Evolutionary conservation across 2,113 vertebrate species (phyloP).

Genomic region (Dasyurus viverrinus): DNA sequence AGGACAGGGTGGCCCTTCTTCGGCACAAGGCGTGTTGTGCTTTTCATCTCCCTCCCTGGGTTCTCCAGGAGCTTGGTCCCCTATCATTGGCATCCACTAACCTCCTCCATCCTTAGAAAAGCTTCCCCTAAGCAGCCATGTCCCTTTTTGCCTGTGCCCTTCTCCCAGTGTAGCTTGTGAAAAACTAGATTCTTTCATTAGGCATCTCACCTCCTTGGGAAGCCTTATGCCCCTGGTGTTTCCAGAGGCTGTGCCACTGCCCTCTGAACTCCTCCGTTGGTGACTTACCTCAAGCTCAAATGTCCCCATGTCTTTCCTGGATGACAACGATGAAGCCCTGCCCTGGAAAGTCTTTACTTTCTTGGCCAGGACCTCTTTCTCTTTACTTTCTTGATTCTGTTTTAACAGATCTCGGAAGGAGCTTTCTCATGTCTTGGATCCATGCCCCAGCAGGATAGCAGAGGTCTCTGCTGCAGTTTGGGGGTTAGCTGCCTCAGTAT

Average conservation of each 20-base stretch:
- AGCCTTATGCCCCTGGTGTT: neutral
- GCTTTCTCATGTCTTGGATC: neutral
- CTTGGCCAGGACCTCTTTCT: neutral
- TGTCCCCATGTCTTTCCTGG: neutral
- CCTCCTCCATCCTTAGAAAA: too few relatives aligned
- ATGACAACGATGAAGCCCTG: too few relatives aligned
- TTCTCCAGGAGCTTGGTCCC: too few relatives aligned
- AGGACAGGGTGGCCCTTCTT: too few relatives aligned
- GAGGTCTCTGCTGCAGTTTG: neutral
- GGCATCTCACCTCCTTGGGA: fast-evolving
- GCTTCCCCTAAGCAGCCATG: too few relatives aligned
- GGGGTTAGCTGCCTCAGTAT: neutral
- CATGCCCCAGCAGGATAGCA: neutral
- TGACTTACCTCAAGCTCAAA: neutral
- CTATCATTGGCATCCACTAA: too few relatives aligned
- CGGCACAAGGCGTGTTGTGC: too few relatives aligned
- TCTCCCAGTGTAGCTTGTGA: neutral
- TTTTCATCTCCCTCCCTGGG: too few relatives aligned
- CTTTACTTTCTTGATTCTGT: neutral
- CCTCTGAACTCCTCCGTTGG: neutral
- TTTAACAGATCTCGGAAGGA: neutral
- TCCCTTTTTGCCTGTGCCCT: neutral
- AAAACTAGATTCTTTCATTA: neutral
- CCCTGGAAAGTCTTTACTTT: neutral
- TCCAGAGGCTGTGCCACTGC: neutral